phyloP scores from a whole-genome alignment of 2,113 vertebrate genomes.

The Sceloporus tristichus region DNA sequence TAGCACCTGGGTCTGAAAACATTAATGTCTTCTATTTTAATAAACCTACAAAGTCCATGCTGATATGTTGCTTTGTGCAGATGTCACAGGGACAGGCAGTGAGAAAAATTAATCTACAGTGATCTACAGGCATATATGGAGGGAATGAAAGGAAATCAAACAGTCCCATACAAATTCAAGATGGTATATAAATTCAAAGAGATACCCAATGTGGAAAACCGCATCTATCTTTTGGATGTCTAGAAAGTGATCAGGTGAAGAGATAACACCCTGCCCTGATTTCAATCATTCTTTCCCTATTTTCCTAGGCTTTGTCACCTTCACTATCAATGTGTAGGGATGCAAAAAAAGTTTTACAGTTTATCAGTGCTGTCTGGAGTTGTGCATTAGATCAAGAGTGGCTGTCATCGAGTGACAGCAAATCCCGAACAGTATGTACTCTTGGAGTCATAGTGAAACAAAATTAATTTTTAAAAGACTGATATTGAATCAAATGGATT shows the following conservation, averaged over 20 bases:
- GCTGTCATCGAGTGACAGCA: conserved; percentile 17
- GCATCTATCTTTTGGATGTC: not conserved
- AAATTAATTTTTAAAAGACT: conserved; percentile 33
- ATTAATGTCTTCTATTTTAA: not conserved
- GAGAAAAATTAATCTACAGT: not conserved
- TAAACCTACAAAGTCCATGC: not conserved
- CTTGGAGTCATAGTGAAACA: conserved; percentile 16
- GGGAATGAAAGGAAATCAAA: conserved; percentile 21
- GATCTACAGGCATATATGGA: conserved; percentile 11
- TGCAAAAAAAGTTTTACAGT: conserved; percentile 30
- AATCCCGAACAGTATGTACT: not conserved
- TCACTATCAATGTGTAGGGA: conserved; percentile 26
- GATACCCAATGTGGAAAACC: not conserved
- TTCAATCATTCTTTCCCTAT: not conserved
- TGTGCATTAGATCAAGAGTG: conserved; percentile 27
- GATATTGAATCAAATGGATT: conserved; percentile 11
- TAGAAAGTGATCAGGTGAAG: conserved; percentile 11
- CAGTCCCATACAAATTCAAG: not conserved
- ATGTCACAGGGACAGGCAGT: not conserved
- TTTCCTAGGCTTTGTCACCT: not conserved
- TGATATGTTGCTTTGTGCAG: not conserved
- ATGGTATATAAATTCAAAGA: conserved; percentile 25
- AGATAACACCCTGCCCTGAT: not conserved
- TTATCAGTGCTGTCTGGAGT: conserved; percentile 23
- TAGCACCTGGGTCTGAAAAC: not conserved